Conservation (phyloP, 1,140 invertebrate genomes). For the Andrena cerasifolii region DNA sequence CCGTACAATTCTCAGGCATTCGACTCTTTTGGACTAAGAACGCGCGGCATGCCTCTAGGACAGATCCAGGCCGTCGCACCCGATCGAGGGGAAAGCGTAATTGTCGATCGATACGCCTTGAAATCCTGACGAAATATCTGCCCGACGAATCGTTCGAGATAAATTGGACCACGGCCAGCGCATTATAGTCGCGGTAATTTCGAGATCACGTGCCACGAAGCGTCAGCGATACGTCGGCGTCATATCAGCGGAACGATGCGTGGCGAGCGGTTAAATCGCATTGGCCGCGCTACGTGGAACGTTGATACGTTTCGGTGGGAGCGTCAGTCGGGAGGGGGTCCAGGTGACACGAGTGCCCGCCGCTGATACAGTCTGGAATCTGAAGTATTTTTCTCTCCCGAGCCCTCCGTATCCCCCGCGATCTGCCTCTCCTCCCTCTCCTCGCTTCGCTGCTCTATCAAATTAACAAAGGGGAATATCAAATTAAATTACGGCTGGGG, state of each 20-base stretch:
- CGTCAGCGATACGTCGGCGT: slow-evolving; percentile 63
- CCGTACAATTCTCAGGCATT: slow-evolving; percentile 34
- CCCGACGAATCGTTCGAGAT: slow-evolving; percentile 34
- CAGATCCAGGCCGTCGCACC: no score
- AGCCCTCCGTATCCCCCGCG: slow-evolving; percentile 9
- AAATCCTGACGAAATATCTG: slow-evolving; percentile 36
- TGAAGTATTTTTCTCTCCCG: slow-evolving; percentile 71
- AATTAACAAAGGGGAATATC: slow-evolving; percentile 75
- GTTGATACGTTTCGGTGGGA: slow-evolving; percentile 60
- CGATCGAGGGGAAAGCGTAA: slow-evolving; percentile 7
- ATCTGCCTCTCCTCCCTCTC: neutral
- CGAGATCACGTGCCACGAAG: slow-evolving; percentile 49
- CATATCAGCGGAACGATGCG: slow-evolving; percentile 53
- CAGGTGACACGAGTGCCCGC: slow-evolving; percentile 55
- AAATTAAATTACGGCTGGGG: slow-evolving; percentile 70
- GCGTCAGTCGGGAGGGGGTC: slow-evolving; percentile 41
- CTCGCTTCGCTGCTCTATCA: slow-evolving; percentile 52
- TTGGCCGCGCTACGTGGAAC: slow-evolving; percentile 55
- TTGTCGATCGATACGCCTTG: slow-evolving; percentile 18
- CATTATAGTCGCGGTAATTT: slow-evolving; percentile 51
- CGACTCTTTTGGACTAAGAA: slow-evolving; percentile 7
- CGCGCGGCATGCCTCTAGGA: neutral
- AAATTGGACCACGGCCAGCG: slow-evolving; percentile 34
- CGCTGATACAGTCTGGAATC: slow-evolving; percentile 67
- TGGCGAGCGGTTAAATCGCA: slow-evolving; percentile 63